Evolutionary conservation across 2,797 vertebrate genomes (phyloP).

Genomic region (Balearica regulorum): DNA sequence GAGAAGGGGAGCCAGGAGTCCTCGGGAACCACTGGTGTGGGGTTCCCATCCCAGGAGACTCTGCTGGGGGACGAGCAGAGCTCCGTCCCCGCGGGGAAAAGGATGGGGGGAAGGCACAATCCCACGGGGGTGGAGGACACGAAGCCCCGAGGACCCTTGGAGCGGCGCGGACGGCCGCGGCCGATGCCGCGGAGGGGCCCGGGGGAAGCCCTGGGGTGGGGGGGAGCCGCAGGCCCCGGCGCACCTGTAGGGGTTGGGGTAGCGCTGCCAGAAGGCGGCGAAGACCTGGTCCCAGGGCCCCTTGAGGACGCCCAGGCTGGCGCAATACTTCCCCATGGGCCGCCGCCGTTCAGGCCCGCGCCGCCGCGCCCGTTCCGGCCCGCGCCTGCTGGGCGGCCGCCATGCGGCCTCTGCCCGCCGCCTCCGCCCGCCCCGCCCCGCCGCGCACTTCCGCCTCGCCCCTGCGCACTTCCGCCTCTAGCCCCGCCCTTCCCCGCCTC

Average conservation of each 20-base stretch:
- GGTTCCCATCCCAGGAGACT: background rate
- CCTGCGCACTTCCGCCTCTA: background rate
- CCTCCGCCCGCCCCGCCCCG: background rate
- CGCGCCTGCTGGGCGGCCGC: conserved; percentile 42
- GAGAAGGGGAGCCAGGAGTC: too few species aligned
- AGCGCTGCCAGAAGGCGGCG: conserved; percentile 92
- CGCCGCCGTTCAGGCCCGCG: background rate
- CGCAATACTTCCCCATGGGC: conserved; percentile 92
- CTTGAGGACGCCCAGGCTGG: conserved; percentile 86
- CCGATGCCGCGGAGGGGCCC: too few species aligned
- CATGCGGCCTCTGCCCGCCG: conserved; percentile 56
- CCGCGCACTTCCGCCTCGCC: background rate
- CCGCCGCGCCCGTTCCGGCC: background rate
- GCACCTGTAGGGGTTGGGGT: conserved; percentile 96
- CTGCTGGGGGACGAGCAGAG: too few species aligned
- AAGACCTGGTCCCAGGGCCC: conserved; percentile 97
- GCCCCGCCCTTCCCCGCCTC: background rate
- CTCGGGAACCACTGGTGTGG: accelerated
- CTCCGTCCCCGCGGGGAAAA: too few species aligned
- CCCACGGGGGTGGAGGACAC: accelerated
- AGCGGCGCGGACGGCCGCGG: background rate
- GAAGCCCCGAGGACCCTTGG: too few species aligned
- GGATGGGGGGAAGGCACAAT: too few species aligned
- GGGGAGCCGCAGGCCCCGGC: background rate
- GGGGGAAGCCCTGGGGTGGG: background rate